Conservation (phyloP, 2,888 invertebrate species). For the Phortica okadai region DNA sequence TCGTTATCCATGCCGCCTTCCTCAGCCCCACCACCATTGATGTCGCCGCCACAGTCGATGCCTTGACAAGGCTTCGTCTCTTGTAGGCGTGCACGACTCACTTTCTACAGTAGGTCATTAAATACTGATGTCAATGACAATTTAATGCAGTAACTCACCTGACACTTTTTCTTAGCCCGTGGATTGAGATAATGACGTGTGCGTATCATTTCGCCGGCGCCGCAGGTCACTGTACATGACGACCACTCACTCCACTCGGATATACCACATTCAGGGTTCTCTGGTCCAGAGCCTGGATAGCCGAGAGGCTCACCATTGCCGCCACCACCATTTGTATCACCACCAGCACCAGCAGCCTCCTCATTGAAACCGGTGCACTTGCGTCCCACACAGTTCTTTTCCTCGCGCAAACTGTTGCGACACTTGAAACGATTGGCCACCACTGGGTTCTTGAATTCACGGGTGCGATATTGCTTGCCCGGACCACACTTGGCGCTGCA, state of each 20-base stretch:
- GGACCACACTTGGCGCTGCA: slow-evolving; percentile 78
- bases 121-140: background rate
- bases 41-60: slow-evolving; percentile 71
- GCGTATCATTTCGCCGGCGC: slow-evolving; percentile 83
- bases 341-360: slow-evolving; percentile 51
- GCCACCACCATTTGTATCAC: background rate
- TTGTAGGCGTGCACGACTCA: slow-evolving; percentile 76
- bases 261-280: slow-evolving; percentile 82
- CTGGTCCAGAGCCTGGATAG: slow-evolving; percentile 67
- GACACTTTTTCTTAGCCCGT: slow-evolving; percentile 82
- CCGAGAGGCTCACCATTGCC: slow-evolving; percentile 45
- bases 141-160: slow-evolving; percentile 68
- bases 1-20: slow-evolving; percentile 45
- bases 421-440: slow-evolving; percentile 69
- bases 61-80: slow-evolving; percentile 77
- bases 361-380: slow-evolving; percentile 71
- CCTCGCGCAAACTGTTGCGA: slow-evolving; percentile 67
- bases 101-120: slow-evolving; percentile 54
- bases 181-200: slow-evolving; percentile 82
- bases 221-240: slow-evolving; percentile 85
- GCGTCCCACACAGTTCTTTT: slow-evolving; percentile 76
- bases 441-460: slow-evolving; percentile 73
- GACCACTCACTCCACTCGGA: slow-evolving; percentile 88
- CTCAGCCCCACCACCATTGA: slow-evolving; percentile 48
- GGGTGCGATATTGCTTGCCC: slow-evolving; percentile 75